Conservation (phyloP, 2,888 invertebrate species). For the Steinernema carpocapsae region DNA sequence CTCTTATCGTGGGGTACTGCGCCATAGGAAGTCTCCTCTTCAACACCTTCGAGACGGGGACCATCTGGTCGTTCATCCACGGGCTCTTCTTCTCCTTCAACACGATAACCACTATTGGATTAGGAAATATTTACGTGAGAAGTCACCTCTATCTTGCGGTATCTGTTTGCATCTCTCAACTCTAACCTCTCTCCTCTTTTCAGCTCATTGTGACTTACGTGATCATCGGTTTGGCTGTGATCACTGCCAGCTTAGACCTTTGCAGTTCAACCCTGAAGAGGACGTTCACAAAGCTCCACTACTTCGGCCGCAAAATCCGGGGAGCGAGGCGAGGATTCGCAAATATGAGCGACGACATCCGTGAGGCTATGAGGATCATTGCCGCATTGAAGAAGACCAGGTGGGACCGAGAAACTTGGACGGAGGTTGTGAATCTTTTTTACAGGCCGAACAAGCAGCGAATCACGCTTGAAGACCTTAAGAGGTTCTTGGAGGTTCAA, state of each 20-base stretch:
- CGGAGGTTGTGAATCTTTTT: not conserved
- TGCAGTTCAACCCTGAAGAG: constrained; percentile 68
- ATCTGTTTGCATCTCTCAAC: constrained; percentile 15
- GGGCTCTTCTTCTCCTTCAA: constrained; percentile 69
- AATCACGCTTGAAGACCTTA: constrained; percentile 69
- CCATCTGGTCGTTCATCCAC: constrained; percentile 68
- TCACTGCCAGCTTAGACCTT: constrained; percentile 68
- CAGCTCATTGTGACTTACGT: constrained; percentile 68
- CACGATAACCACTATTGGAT: constrained; percentile 69
- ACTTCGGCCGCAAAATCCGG: constrained; percentile 66
- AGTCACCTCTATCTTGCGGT: constrained; percentile 62
- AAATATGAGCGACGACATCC: constrained; percentile 68
- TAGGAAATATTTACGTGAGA: constrained; percentile 68
- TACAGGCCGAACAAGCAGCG: constrained; percentile 65
- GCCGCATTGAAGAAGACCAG: constrained; percentile 68
- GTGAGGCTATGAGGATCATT: constrained; percentile 69
- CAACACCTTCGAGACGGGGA: constrained; percentile 66
- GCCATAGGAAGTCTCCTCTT: constrained; percentile 65
- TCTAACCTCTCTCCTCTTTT: constrained; percentile 7
- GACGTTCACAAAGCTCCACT: constrained; percentile 69
- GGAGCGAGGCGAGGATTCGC: constrained; percentile 66
- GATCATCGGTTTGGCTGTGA: constrained; percentile 69
- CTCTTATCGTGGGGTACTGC: constrained; percentile 68
- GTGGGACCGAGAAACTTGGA: constrained; percentile 39
- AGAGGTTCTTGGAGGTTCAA: constrained; percentile 68